Evolutionary conservation across 2,113 vertebrate genomes (phyloP).

Genomic region (Shinisaurus crocodilurus): DNA sequence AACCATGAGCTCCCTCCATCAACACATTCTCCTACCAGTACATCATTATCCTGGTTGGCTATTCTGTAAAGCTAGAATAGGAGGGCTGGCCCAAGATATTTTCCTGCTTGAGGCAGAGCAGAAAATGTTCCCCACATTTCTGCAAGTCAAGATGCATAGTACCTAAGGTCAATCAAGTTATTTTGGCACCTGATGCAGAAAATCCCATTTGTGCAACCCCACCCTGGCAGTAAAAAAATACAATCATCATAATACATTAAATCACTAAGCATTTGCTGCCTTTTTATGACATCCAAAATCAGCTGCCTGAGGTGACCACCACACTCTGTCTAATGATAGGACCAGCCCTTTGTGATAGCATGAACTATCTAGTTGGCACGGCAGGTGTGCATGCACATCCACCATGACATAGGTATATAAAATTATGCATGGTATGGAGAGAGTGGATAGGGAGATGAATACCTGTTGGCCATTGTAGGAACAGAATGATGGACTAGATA

Average conservation of each 20-base stretch:
- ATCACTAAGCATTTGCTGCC: background rate
- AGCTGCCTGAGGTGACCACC: too few relatives aligned
- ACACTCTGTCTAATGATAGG: background rate
- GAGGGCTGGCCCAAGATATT: background rate
- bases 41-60: too few relatives aligned
- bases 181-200: background rate
- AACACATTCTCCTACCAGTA: too few relatives aligned
- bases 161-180: background rate
- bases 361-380: background rate
- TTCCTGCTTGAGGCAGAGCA: background rate
- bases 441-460: too few relatives aligned
- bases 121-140: background rate
- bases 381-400: too few relatives aligned
- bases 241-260: background rate
- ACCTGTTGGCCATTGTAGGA: too few relatives aligned
- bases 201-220: background rate
- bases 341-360: background rate
- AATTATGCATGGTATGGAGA: too few relatives aligned
- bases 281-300: background rate
- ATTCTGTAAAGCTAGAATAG: too few relatives aligned
- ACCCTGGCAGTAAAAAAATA: background rate
- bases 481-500: too few relatives aligned
- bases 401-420: too few relatives aligned
- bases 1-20: too few relatives aligned
- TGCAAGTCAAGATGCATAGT: background rate